A percentile compares a stretch with the other conserved stretches of the same genome.
Conservation (phyloP, 2,888 invertebrate genomes). For the Tinea semifulvella region DNA sequence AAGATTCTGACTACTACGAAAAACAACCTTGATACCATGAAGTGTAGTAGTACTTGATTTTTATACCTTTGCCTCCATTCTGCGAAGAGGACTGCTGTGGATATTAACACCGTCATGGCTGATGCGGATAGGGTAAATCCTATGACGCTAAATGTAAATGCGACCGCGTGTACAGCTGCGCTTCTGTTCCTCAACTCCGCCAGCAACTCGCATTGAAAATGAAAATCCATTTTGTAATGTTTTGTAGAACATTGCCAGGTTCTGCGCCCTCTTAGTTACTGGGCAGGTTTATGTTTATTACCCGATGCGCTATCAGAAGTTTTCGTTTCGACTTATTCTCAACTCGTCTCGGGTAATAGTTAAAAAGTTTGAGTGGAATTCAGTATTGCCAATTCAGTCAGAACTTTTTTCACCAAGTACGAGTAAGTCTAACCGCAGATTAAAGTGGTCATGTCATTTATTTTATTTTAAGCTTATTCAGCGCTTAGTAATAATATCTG, state of each 20-base stretch:
- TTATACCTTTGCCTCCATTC: conserved; percentile 49
- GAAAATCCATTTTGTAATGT: not conserved
- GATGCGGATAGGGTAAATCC: conserved; percentile 34
- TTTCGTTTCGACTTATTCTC: not conserved
- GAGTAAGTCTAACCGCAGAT: no score
- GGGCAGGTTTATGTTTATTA: not conserved
- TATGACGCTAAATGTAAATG: conserved; percentile 31
- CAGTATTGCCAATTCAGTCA: no score
- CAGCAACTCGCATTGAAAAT: not conserved
- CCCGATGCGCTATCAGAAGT: not conserved
- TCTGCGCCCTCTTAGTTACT: not conserved
- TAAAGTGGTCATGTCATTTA: no score
- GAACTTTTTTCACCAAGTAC: no score
- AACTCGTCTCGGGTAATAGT: not conserved
- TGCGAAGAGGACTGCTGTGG: conserved; percentile 38
- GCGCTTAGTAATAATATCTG: no score
- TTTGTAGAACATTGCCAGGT: not conserved
- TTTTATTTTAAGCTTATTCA: no score
- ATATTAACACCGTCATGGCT: conserved; percentile 34
- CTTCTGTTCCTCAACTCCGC: not conserved
- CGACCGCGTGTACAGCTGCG: conserved; percentile 18
- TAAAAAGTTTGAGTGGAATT: no score
- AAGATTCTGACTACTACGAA: conserved; percentile 36
- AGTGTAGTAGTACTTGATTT: conserved; percentile 47
- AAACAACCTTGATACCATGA: conserved; percentile 42